Conservation (phyloP, 2,888 invertebrate species). For the Drosophila silvestris region DNA sequence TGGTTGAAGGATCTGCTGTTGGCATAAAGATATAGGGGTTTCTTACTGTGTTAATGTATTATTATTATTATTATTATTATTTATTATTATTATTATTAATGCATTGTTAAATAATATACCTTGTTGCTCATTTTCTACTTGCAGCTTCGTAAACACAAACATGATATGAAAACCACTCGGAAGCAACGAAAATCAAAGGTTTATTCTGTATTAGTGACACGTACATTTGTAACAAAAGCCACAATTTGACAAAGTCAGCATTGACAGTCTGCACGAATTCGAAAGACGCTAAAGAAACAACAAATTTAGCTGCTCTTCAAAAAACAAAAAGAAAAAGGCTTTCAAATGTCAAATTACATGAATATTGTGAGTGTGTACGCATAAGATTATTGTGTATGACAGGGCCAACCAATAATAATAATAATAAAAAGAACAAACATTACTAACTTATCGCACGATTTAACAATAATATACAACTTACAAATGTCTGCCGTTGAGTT, state of each 20-base stretch:
- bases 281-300: constrained; percentile 42
- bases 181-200: constrained; percentile 37
- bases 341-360: constrained; percentile 46
- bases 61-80: neutral
- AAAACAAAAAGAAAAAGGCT: constrained; percentile 3
- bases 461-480: constrained; percentile 16
- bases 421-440: constrained; percentile 15
- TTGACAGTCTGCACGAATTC: constrained; percentile 48
- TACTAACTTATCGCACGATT: constrained; percentile 18
- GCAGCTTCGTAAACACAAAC: constrained; percentile 32
- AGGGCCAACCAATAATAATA: constrained; percentile 30
- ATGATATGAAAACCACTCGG: constrained; percentile 32
- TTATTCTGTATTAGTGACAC: constrained; percentile 53
- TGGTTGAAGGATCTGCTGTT: neutral
- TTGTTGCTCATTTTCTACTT: constrained; percentile 28
- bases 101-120: neutral
- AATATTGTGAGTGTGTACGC: constrained; percentile 25
- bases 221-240: constrained; percentile 37
- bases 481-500: constrained; percentile 82
- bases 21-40: neutral
- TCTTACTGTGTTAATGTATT: neutral
- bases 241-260: constrained; percentile 12
- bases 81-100: too few species aligned
- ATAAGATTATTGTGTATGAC: constrained; percentile 19
- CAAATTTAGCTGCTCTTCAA: constrained; percentile 22